phyloP scores from a whole-genome alignment of 2,888 invertebrate species.

The Apamea anceps region DNA sequence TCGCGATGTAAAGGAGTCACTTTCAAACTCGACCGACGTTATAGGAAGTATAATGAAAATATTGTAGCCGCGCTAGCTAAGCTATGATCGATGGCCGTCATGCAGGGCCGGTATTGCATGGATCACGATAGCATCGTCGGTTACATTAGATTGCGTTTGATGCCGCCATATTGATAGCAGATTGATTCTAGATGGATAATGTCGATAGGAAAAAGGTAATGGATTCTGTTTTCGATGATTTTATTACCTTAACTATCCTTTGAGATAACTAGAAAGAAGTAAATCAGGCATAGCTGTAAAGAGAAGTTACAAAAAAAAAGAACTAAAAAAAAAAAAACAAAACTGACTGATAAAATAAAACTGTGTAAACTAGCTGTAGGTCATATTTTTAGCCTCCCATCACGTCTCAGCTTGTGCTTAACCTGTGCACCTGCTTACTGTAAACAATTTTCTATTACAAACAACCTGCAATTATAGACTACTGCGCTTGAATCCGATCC shows the following conservation, averaged over 20 bases:
- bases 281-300: not conserved
- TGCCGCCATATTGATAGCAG: conserved; percentile 43
- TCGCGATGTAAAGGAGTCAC: conserved; percentile 49
- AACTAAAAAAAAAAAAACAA: no score
- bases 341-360: no score
- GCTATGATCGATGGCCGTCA: conserved; percentile 62
- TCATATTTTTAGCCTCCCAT: not conserved
- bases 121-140: conserved; percentile 52
- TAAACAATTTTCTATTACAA: not conserved
- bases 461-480: not conserved
- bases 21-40: conserved; percentile 51
- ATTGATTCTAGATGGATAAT: conserved; percentile 46
- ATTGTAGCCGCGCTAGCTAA: conserved; percentile 53
- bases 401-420: not conserved
- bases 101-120: conserved; percentile 53
- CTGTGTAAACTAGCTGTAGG: not conserved
- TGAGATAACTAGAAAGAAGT: not conserved
- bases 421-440: not conserved
- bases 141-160: conserved; percentile 60
- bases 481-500: not conserved
- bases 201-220: not conserved
- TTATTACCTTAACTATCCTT: not conserved
- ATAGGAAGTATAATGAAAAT: conserved; percentile 57
- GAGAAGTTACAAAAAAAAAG: not conserved
- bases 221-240: not conserved